Base-by-base conservation (phyloP, 37 sponge, comb jelly and placozoan genomes). In the Haliclona indistincta region DNA sequence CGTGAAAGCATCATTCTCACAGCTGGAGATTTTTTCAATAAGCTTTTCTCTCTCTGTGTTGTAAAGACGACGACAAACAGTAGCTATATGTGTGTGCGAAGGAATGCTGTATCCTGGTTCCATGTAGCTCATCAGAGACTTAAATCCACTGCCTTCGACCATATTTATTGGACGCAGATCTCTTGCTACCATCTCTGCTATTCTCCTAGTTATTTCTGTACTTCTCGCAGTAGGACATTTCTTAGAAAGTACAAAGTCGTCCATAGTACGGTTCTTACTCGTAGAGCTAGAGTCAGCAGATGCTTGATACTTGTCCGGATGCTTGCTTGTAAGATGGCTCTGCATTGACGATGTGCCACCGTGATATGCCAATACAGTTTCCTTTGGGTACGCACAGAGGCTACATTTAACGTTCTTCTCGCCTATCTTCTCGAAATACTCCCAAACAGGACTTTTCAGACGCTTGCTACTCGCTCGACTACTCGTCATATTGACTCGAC, bases 111-210 rank as follows among this genome's bases (percentile, higher is more conserved):
- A 65, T 4, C 38, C 67, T 13, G 67, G 67, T 37, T 65, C 38
- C 20, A 65, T 33, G 38, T 65, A 65, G 38, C 38, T 36, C 32
- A 58, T 58, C 22, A 65, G 38, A 33, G 22, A 23, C 30, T 37
- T 65, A 36, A 65, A 65, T 3, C 67, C 5, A 35, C 30, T 4
- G 22, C 67, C 35, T 36, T 29, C 67, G 6, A 65, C 67, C 38
- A 65, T 65, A 30, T 36, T 29, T 37, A 65, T 11, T 65, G 67
- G 67, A 32, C 67, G 67, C 38, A 65, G 38, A 19, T 61, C 67
- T 65, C 67, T 11, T 6, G 67, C 67, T 37, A 65, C 67, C 67
- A 65, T 65, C 67, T 65, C 67, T 37, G 38, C 35, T 33, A 65
- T 37, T 65, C 35, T 28, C 29, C 22, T 65, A 33, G 67, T 65